A percentile compares a stretch with the other conserved stretches of the same genome.
Evolutionary conservation across 2,888 invertebrate species (phyloP).

Genomic region (Lobophora halterata): DNA sequence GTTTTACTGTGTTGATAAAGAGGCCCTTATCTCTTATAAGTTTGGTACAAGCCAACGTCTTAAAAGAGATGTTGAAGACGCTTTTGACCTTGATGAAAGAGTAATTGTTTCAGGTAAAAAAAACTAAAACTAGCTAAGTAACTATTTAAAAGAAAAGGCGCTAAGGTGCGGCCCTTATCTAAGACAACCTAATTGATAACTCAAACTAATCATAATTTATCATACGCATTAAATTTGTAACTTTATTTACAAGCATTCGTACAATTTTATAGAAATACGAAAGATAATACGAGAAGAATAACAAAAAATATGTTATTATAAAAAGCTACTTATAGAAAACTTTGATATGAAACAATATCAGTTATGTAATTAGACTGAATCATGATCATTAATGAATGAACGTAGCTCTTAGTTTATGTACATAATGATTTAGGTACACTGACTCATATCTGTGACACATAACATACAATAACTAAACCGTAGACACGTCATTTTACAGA

Average conservation of each 20-base stretch:
- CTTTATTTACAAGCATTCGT: too few species aligned
- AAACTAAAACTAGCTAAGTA: too few species aligned
- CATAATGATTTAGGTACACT: slow-evolving; percentile 39
- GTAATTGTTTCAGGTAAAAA: too few species aligned
- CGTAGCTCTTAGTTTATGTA: slow-evolving; percentile 40
- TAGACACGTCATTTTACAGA: too few species aligned
- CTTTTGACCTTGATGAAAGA: slow-evolving; percentile 14
- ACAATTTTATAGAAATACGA: slow-evolving; percentile 13
- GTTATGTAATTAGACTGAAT: slow-evolving; percentile 6
- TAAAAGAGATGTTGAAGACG: slow-evolving; percentile 28
- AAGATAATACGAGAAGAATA: background rate
- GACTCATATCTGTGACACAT: slow-evolving; percentile 40
- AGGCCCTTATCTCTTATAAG: slow-evolving; percentile 60
- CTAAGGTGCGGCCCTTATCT: slow-evolving; percentile 65
- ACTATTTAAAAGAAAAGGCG: too few species aligned
- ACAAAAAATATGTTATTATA: background rate
- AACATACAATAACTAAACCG: slow-evolving; percentile 31
- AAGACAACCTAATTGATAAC: slow-evolving; percentile 26
- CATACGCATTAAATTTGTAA: too few species aligned
- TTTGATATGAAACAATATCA: too few species aligned
- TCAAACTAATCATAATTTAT: too few species aligned
- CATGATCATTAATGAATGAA: slow-evolving; percentile 33
- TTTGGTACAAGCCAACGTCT: slow-evolving; percentile 40
- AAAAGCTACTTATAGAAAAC: too few species aligned
- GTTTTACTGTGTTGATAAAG: slow-evolving; percentile 61